Evolutionary conservation across 2,797 vertebrate genomes (phyloP).

Genomic region (Dendrocincla tyrannina): DNA sequence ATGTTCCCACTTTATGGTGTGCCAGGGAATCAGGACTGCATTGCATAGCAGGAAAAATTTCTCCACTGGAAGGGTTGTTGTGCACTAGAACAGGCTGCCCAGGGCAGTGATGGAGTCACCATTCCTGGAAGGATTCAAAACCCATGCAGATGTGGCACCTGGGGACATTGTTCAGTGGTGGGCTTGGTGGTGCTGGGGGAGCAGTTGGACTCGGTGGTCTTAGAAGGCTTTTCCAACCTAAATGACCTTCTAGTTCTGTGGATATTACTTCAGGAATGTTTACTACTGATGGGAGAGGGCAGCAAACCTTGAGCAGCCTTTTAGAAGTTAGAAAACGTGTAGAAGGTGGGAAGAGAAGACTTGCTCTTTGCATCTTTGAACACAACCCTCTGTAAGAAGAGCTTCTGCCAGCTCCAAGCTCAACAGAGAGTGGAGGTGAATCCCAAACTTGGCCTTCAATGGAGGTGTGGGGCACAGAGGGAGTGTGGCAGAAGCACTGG

Average conservation of each 20-base stretch:
- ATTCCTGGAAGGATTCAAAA: not conserved
- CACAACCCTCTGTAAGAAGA: not conserved
- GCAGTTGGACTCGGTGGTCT: not conserved
- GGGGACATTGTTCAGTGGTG: not conserved
- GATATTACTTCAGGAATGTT: not conserved
- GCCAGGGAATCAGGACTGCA: not conserved
- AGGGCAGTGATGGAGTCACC: not conserved
- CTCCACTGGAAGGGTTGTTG: not conserved
- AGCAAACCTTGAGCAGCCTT: not conserved
- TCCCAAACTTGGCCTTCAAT: not conserved
- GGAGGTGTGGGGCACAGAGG: not conserved
- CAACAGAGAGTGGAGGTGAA: not conserved
- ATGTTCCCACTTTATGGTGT: not conserved
- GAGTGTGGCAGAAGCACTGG: not conserved
- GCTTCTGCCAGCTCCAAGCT: not conserved
- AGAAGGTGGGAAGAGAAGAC: not conserved
- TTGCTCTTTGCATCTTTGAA: not conserved
- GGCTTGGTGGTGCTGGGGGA: not conserved
- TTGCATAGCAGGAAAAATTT: fast-evolving
- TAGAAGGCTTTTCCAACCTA: not conserved
- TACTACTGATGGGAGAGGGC: not conserved
- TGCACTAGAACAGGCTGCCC: not conserved
- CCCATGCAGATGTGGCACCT: not conserved
- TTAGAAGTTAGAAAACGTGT: not conserved
- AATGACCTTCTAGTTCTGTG: not conserved